Evolutionary conservation across 35 echinoderm and acorn worm genomes (phyloP).

Genomic region (Anneissia japonica): DNA sequence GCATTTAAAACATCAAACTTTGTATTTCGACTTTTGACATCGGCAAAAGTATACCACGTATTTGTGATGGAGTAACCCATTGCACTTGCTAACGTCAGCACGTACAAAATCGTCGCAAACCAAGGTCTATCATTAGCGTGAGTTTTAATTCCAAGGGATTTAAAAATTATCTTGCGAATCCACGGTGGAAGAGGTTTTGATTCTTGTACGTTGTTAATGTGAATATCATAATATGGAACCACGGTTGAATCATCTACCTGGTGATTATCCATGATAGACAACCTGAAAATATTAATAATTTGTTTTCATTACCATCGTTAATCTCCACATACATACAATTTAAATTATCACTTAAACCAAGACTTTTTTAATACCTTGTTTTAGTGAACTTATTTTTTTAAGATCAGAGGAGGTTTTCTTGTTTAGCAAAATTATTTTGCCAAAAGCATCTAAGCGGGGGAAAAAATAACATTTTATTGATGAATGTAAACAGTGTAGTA

Average conservation of each 20-base stretch:
- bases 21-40: constrained; percentile 58
- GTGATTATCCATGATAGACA: too few relatives aligned
- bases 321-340: too few relatives aligned
- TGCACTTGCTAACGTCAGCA: constrained; percentile 40
- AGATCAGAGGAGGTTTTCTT: too few relatives aligned
- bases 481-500: too few relatives aligned
- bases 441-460: too few relatives aligned
- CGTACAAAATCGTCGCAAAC: constrained; percentile 52
- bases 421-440: too few relatives aligned
- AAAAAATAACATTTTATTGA: too few relatives aligned
- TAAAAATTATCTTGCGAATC: constrained; percentile 70
- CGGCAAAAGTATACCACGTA: constrained; percentile 51
- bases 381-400: too few relatives aligned
- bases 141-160: constrained; percentile 75
- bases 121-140: constrained; percentile 53
- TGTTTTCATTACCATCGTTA: too few relatives aligned
- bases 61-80: constrained; percentile 35
- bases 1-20: constrained; percentile 71
- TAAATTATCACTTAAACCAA: too few relatives aligned
- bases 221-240: constrained; percentile 33
- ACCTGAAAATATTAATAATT: too few relatives aligned
- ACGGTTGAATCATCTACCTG: background rate
- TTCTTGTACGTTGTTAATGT: constrained; percentile 23
- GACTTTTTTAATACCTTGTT: too few relatives aligned
- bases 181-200: constrained; percentile 65